Base-by-base conservation (phyloP, 2,888 invertebrate genomes). In the Diaphora mendica region DNA sequence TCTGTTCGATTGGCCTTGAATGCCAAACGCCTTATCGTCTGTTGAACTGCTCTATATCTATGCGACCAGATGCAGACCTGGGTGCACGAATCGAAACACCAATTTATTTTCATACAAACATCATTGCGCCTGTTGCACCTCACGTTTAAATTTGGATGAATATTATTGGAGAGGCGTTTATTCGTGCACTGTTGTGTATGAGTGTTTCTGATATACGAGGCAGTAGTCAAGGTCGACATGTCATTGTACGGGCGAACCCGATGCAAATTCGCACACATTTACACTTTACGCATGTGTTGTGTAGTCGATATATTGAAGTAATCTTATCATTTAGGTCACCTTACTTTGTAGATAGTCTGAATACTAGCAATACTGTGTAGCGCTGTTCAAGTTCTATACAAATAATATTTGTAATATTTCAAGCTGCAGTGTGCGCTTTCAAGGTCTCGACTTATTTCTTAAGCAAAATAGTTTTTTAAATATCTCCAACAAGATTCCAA, bases 261-360 rank as follows among this genome's bases (percentile, higher is more conserved):
- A 85, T 91, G 91, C 90, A 89, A 90, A 91, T 90, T 90, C 90
- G 89, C 92, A 90, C 92, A 88, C 87, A 85, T 84, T 83, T 80
- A 82, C 83, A 85, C 66, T 77, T 72, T 72, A 73, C 66, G 74
- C 71, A 84, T 85, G 86, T 87, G 86, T 85, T 87, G 83, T 90
- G 89, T 87, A 85, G 87, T 87, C 82, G 87, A 88, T 70, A 91
- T 91, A 92, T 93, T 92, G 93, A 92, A 93, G 90, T 95, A 93
- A 95, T 95, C 95, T 95, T 95, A 95, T 95, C 95, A 95, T 95
- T 91, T 95, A 94, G 95, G 95, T 95, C 95, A 95, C 95, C 94
- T 95, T 95, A 94, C 94, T 91, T 91, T 92, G 92, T 92, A 91
- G 94, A 95, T 95, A 93, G 92, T 90, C 70, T 67, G 70, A 76